Conservation (phyloP, 1,140 invertebrate genomes). For the Cyphomyrmex costatus region DNA sequence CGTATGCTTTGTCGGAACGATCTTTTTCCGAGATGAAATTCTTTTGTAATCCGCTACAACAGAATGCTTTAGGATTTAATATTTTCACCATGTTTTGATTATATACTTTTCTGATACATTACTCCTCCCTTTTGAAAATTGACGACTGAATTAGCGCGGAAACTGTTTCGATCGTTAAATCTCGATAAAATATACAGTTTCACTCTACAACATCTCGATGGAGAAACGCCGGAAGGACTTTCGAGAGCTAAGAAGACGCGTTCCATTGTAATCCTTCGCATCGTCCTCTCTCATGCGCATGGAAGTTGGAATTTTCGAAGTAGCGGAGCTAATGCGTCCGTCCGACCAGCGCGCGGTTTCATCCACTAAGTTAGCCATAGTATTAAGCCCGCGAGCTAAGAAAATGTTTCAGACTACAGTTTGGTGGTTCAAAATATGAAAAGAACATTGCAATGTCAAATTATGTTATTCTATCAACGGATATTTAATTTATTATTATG, state of each 20-base stretch:
- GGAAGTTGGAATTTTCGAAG: conserved; percentile 57
- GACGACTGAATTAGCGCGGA: neutral
- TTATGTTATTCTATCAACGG: neutral
- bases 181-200: conserved; percentile 13
- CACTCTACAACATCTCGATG: neutral
- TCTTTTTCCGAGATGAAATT: conserved; percentile 6
- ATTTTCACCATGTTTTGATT: neutral
- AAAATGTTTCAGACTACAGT: conserved; percentile 46
- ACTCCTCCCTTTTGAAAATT: neutral
- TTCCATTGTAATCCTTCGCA: conserved; percentile 42
- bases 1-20: neutral
- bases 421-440: conserved; percentile 3
- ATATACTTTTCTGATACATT: neutral
- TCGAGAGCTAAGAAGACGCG: conserved; percentile 35
- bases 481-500: neutral
- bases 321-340: conserved; percentile 41
- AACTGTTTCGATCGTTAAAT: neutral
- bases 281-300: conserved; percentile 22
- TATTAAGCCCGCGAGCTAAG: conserved; percentile 35
- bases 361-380: conserved; percentile 38
- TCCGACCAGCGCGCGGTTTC: conserved; percentile 42
- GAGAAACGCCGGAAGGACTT: conserved; percentile 51
- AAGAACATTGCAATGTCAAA: conserved; percentile 27
- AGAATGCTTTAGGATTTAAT: conserved; percentile 4
- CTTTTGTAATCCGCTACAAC: conserved; percentile 12